phyloP scores from a whole-genome alignment of 92 coral and sea anemone genomes.

The Metridium senile region DNA sequence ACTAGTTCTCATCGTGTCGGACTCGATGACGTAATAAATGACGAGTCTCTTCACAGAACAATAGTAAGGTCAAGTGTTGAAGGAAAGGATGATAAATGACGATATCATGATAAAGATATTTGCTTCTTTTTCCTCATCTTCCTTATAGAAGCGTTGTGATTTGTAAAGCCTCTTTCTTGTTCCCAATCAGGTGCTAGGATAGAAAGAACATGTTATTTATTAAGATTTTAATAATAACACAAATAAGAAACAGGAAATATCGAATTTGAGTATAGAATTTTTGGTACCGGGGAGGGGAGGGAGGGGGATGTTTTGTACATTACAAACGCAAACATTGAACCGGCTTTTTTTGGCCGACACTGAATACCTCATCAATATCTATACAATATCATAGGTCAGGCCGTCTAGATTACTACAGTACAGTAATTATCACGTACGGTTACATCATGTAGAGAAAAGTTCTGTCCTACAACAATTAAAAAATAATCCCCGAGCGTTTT shows the following conservation, averaged over 20 bases:
- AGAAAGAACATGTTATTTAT: too few relatives aligned
- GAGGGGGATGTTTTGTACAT: not conserved
- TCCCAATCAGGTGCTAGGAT: too few relatives aligned
- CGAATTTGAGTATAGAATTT: not conserved
- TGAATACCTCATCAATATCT: not conserved
- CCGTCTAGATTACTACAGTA: not conserved
- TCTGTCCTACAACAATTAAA: not conserved
- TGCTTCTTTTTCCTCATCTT: not conserved
- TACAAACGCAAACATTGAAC: not conserved
- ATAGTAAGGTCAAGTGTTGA: not conserved
- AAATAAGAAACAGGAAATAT: too few relatives aligned
- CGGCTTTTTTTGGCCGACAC: not conserved
- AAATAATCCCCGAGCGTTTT: not conserved
- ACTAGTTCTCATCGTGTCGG: not conserved
- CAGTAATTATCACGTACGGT: not conserved
- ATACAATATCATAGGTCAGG: conserved; percentile 5
- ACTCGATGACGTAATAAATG: not conserved
- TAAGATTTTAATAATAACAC: too few relatives aligned
- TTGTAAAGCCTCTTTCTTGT: too few relatives aligned
- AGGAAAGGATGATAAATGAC: not conserved
- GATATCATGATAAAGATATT: not conserved
- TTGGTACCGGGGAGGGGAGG: not conserved
- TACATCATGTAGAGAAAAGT: too few relatives aligned
- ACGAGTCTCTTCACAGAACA: not conserved
- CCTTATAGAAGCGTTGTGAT: too few relatives aligned